These are phyloP conservation scores for Thysanoteuthis rhombus DNA, from an alignment of 2,888 invertebrate species.

Conservation along the genomic window DNA sequence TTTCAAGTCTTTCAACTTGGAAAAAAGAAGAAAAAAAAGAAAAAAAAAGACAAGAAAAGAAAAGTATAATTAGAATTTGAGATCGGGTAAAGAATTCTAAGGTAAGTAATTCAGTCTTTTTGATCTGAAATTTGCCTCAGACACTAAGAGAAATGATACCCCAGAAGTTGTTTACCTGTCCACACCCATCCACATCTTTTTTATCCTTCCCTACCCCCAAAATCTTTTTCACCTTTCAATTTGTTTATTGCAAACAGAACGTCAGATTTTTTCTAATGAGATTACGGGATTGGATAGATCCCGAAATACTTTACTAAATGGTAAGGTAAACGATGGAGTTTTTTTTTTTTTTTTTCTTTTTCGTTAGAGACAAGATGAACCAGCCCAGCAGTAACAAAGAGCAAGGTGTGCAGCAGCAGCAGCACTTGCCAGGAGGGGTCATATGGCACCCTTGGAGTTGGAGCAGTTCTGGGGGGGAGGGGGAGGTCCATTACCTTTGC, in stretches of 20 bases:
- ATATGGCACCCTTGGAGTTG: neutral
- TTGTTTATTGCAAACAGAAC: neutral
- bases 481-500: neutral
- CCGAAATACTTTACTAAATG: neutral
- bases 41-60: no score
- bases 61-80: no score
- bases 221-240: neutral
- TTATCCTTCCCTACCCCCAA: neutral
- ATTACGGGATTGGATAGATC: neutral
- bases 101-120: no score
- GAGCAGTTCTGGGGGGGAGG: neutral
- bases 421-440: neutral
- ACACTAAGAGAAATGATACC: no score
- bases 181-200: neutral
- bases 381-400: conserved; percentile 17
- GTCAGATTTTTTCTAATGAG: neutral
- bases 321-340: neutral
- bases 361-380: neutral
- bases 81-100: no score
- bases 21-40: neutral
- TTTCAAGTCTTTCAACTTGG: no score
- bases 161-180: neutral
- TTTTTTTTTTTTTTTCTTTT: neutral
- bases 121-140: no score
- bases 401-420: neutral